Base-by-base conservation (phyloP, 2,888 invertebrate genomes). In the Heliconius ethilla region DNA sequence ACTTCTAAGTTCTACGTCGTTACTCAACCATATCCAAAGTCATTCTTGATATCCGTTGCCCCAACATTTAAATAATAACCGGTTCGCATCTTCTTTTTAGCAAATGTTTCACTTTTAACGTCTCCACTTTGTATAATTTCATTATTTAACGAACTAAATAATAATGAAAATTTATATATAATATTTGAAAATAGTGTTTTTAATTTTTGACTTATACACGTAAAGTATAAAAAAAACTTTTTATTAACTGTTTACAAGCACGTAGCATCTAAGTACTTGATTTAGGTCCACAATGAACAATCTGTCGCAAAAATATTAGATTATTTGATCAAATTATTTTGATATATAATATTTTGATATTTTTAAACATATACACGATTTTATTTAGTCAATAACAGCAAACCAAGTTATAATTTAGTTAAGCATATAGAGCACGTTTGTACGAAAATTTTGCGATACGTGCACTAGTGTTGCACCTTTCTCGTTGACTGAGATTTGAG, bases 1-100 rank as follows among this genome's bases (percentile, higher is more conserved):
- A 87, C 89, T 89, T 33, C 84, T 85, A 85, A 91, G 86, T 88
- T 87, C 87, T 85, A 84, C 87, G 89, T 92, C 92, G 90, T 91
- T 92, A 92, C 92, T 91, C 89, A 83, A 85, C 83, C 79, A 82
- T 83, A 83, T 84, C 87, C 86, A 77, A 79, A 76, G 86, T 85
- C 87, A 83, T 82, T 87, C 87, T 89, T 89, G 90, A 86, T 85
- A 83, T 85, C 89, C 87, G 86, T 89, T 89, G 87, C 87, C 85
- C 85, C 83, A 84, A 86, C 84, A 86, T 85, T 85, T 82, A 87
- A 89, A 89, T 88, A 84, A 84, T 85, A 89, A 92, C 91, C 90
- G 86, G 92, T 92, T 91, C 90, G 81, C 81, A 80, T 89, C 89
- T 88, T 88, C 84, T 83, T 84, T 88, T 89, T 87, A 66, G 74